phyloP scores from a whole-genome alignment of 2,797 vertebrate species.

The Myiothlypis coronata region DNA sequence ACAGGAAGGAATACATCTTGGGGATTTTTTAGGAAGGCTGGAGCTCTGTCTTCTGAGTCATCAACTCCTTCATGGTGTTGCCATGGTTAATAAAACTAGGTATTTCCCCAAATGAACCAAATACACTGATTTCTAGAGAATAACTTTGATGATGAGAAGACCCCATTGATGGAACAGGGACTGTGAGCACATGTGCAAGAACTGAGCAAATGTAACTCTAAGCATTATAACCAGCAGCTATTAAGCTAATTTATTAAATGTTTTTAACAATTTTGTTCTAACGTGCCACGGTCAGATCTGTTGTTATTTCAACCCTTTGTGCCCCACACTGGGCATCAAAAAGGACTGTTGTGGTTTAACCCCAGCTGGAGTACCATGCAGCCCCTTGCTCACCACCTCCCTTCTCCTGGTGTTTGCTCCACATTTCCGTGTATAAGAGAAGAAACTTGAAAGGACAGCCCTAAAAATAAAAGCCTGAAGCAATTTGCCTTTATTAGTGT shows the following conservation, averaged over 20 bases:
- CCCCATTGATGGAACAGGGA: not conserved
- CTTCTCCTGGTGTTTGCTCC: not conserved
- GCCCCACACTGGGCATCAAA: not conserved
- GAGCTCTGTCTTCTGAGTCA: not conserved
- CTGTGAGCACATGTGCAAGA: accelerated
- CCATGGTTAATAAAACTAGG: not conserved
- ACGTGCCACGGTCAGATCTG: not conserved
- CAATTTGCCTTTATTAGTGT: not conserved
- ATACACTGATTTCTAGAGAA: not conserved
- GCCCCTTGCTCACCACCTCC: not conserved
- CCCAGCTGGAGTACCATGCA: not conserved
- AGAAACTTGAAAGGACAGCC: not conserved
- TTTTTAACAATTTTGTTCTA: not conserved
- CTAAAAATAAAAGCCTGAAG: not conserved
- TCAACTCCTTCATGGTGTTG: not conserved
- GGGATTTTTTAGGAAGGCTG: not conserved
- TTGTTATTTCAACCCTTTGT: not conserved
- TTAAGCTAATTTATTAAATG: not conserved
- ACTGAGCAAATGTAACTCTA: not conserved
- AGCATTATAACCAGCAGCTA: not conserved
- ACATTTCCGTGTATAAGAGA: not conserved
- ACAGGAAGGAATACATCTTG: accelerated
- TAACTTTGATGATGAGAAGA: not conserved
- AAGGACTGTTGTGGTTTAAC: not conserved
- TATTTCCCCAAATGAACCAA: not conserved